Base-by-base conservation (phyloP, 2,888 invertebrate genomes). In the Ochropleura leucogaster region DNA sequence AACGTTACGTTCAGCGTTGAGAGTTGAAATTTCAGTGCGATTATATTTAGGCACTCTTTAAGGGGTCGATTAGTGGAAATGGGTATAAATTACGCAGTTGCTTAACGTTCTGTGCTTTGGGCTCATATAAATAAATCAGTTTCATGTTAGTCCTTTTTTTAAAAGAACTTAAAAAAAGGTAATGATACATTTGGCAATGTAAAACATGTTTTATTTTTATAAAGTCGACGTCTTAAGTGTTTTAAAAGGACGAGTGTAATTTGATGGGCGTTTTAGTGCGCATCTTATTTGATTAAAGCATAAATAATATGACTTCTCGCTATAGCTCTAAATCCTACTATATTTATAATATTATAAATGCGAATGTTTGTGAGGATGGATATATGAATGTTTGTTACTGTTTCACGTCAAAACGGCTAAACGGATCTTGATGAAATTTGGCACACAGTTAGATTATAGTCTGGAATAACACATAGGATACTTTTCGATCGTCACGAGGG, bases 171-270 rank as follows among this genome's bases (percentile, higher is more conserved):
- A n/a, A 40, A 40, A n/a, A 79, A 55, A 53, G 20, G 1, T 18
- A 40, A 6, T 30, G 30, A 42, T 42, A 67, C 14, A 80, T 74
- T 78, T 80, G 62, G 66, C 53, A 67, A 47, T 4, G 57, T 63
- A 67, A 73, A 67, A 55, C n/a, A 66, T 5, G 10, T 5, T 47
- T 4, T 6, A 53, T 57, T 63, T 63, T 53, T 68, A 30, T n/a
- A 9, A 53, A 59, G 59, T 30, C 53, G 64, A 76, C 64, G 8
- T 60, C 40, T 49, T 76, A 76, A 82, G 82, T 82, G 82, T 40
- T 60, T 46, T 30, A 76, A 81, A 81, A 65, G 44, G 18, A 55
- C 42, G 12, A 42, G 42, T 14, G 12, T 46, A 40, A 77, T 51
- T 14, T 20, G 9, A 10, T 0, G 18, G 49, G 49, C 9, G 53